A percentile compares a stretch with the other conserved stretches of the same genome.
Evolutionary conservation across 2,113 vertebrate genomes (phyloP).

Genomic region (Pogona vitticeps): DNA sequence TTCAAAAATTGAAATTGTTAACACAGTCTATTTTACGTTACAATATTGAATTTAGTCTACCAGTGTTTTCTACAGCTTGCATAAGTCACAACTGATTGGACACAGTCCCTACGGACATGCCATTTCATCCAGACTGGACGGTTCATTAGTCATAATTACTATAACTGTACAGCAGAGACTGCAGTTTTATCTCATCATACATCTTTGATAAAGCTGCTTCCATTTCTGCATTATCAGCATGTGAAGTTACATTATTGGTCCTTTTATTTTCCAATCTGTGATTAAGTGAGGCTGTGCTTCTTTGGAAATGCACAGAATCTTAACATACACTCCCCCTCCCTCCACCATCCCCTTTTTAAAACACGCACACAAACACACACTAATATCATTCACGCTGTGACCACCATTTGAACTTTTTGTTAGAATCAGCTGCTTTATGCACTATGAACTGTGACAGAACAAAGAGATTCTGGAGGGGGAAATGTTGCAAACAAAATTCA

Average conservation of each 20-base stretch:
- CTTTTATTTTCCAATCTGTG: slow-evolving; percentile 79
- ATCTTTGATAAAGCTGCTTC: slow-evolving; percentile 81
- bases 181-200: slow-evolving; percentile 83
- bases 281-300: slow-evolving; percentile 74
- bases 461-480: slow-evolving; percentile 42
- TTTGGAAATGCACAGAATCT: slow-evolving; percentile 66
- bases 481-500: slow-evolving; percentile 56
- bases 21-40: slow-evolving; percentile 68
- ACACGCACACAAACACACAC: neutral
- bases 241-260: slow-evolving; percentile 79
- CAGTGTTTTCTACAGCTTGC: slow-evolving; percentile 80
- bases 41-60: slow-evolving; percentile 68
- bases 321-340: neutral
- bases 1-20: slow-evolving; percentile 54
- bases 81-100: slow-evolving; percentile 86
- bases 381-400: slow-evolving; percentile 52
- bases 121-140: slow-evolving; percentile 92
- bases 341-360: neutral
- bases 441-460: slow-evolving; percentile 32
- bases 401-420: slow-evolving; percentile 73
- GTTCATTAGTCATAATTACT: slow-evolving; percentile 95
- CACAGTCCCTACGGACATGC: slow-evolving; percentile 85
- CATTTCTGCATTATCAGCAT: slow-evolving; percentile 84
- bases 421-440: slow-evolving; percentile 58
- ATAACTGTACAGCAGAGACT: slow-evolving; percentile 85